Conservation (phyloP, 2,113 vertebrate species). For the Serilophus lunatus region DNA sequence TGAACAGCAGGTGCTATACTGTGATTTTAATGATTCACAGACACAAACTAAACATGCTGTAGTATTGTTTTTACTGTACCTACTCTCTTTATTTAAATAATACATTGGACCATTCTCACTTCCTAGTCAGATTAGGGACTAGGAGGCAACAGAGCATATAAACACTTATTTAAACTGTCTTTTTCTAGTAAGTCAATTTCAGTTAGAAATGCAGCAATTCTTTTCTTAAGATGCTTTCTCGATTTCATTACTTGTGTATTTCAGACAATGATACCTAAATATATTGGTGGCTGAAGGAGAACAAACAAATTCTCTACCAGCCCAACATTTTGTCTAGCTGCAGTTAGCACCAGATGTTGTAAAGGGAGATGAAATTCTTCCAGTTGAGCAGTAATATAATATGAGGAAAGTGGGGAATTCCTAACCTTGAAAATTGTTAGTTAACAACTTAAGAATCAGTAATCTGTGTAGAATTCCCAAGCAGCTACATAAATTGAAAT, state of each 20-base stretch:
- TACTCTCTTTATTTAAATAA: conserved; percentile 30
- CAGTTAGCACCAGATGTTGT: not conserved
- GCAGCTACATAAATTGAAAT: not conserved
- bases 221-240: not conserved
- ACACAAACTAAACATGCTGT: not conserved
- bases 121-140: not conserved
- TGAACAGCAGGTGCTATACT: conserved; percentile 8
- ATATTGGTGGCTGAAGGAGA: not conserved
- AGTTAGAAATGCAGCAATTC: not conserved
- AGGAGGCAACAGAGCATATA: not conserved
- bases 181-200: not conserved
- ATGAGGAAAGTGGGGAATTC: not conserved
- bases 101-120: not conserved
- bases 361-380: not conserved
- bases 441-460: not conserved
- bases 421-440: not conserved
- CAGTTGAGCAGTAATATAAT: not conserved
- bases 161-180: not conserved
- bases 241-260: not conserved
- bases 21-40: conserved; percentile 6
- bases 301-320: not conserved
- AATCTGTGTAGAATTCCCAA: not conserved
- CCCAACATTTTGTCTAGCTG: not conserved
- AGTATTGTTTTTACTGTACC: not conserved
- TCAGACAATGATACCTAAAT: not conserved